A percentile compares a stretch with the other conserved stretches of the same genome.
Conservation (phyloP, 2,797 vertebrate genomes). For the Sebastes itinus region DNA sequence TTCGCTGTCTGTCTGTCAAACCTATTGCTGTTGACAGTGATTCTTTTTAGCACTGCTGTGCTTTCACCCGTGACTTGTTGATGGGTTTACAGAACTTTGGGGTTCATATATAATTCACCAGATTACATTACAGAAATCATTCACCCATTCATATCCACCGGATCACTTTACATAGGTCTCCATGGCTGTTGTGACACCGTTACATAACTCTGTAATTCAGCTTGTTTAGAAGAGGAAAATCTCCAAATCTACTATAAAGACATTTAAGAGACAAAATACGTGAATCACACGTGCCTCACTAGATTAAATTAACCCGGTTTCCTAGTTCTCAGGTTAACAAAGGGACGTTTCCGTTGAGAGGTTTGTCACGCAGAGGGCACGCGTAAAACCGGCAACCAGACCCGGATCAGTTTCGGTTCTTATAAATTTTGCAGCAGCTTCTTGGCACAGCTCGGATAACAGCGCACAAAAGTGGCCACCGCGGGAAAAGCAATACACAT, state of each 20-base stretch:
- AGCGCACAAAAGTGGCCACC: conserved; percentile 60
- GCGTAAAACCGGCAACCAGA: conserved; percentile 70
- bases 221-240: background rate
- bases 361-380: conserved; percentile 26
- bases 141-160: conserved; percentile 49
- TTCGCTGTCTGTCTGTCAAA: conserved; percentile 36
- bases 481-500: conserved; percentile 67
- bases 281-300: background rate
- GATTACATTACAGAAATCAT: conserved; percentile 59
- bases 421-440: conserved; percentile 72
- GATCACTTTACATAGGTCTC: conserved; percentile 58
- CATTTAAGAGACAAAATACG: background rate
- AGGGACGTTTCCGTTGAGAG: conserved; percentile 41
- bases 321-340: conserved; percentile 36
- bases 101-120: conserved; percentile 67
- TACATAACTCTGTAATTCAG: conserved; percentile 39
- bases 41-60: conserved; percentile 32
- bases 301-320: conserved; percentile 38
- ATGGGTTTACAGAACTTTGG: conserved; percentile 20
- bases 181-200: conserved; percentile 17
- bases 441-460: conserved; percentile 74
- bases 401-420: conserved; percentile 61
- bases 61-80: conserved; percentile 57
- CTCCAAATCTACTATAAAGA: background rate
- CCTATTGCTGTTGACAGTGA: conserved; percentile 39